A percentile compares a stretch with the other conserved stretches of the same genome.
Evolutionary conservation across 37 sponge, comb jelly and placozoan genomes (phyloP).

Genomic region (Spongilla lacustris): DNA sequence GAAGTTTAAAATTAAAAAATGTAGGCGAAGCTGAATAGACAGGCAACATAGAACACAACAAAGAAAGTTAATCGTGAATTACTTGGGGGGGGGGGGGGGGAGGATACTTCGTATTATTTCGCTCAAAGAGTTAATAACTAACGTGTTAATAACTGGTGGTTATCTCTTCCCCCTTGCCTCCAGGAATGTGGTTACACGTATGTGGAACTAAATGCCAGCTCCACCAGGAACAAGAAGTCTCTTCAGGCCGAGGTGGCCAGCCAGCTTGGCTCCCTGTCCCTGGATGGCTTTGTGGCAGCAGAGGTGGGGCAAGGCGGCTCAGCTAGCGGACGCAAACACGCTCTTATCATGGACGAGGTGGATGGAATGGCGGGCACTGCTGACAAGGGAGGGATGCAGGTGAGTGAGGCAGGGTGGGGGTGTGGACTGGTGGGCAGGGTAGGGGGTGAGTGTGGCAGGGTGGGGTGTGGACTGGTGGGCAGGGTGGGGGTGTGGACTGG

Average conservation of each 20-base stretch:
- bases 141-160: too few relatives aligned
- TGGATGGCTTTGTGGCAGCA: constrained; percentile 55
- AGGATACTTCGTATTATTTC: not conserved
- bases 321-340: constrained; percentile 60
- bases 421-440: not conserved
- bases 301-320: constrained; percentile 2
- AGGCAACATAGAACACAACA: too few relatives aligned
- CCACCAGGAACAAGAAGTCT: constrained; percentile 82
- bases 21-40: too few relatives aligned
- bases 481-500: not conserved
- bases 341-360: constrained; percentile 97
- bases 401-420: constrained; percentile 13
- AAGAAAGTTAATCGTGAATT: too few relatives aligned
- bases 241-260: constrained; percentile 69
- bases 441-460: not conserved
- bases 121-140: too few relatives aligned
- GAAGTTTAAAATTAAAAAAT: too few relatives aligned
- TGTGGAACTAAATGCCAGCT: constrained; percentile 96
- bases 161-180: too few relatives aligned
- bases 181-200: constrained; percentile 82
- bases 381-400: constrained; percentile 93
- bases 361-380: constrained; percentile 99
- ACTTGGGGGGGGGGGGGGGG: not conserved
- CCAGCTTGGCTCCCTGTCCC: constrained; percentile 66
- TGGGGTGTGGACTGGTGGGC: not conserved